Evolutionary conservation across 2,888 invertebrate genomes (phyloP), one percentile per base, ranked within the genome.

Genomic region (Hypolimnas misippus): DNA sequence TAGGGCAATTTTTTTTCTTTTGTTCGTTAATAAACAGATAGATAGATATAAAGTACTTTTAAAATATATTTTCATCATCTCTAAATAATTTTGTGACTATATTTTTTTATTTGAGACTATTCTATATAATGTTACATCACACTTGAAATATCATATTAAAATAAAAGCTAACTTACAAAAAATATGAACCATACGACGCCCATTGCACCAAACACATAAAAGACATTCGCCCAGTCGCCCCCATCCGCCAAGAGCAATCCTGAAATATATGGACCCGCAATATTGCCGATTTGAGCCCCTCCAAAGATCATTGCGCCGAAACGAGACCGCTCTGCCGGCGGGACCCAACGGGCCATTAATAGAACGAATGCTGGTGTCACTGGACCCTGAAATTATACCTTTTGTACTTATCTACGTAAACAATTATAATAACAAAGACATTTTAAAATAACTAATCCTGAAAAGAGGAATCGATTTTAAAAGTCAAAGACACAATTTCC

Each of bases 331-430:
- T 94, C 94, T 3, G 86, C 73, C 0, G 93, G 92, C 0, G 94
- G 93, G 0, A 93, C 91, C 94, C 94, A 94, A 73, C 93, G 85
- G 0, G 94, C 93, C 66, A 94, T 77, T 7, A 94, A 74, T 0
- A 92, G 82, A 10, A 94, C 93, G 79, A 95, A 93, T 0, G 94
- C 94, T 49, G 93, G 94, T 65, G 92, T 94, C 0, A 93, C 93
- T 10, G 93, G 92, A 40, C 94, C 94, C 94, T 94, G 69, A 61
- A 57, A 63, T 21, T n/a, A 46, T 19, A 25, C 4, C 6, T 6
- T 46, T 49, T 19, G 3, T 42, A 42, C 42, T 2, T n/a, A n/a
- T n/a, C n/a, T n/a, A n/a, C n/a, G n/a, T n/a, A n/a, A n/a, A n/a
- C n/a, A n/a, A n/a, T n/a, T n/a, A n/a, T n/a, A n/a, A n/a, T n/a